Evolutionary conservation across 2,113 vertebrate genomes (phyloP).

Genomic region (Suncus etruscus): DNA sequence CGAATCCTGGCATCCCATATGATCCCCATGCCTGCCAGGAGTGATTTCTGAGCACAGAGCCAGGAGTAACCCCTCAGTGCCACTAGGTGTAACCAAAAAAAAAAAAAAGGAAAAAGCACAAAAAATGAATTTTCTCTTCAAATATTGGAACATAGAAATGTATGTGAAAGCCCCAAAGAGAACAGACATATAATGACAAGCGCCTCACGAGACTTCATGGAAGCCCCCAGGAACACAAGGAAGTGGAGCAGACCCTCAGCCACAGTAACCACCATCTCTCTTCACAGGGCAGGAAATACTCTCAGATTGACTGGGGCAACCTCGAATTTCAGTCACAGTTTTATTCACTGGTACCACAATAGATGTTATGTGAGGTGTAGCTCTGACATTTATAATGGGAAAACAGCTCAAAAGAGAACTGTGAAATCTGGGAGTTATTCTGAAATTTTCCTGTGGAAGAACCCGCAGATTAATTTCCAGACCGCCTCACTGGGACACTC

Average conservation of each 20-base stretch:
- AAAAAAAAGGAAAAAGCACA: not conserved
- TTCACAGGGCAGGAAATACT: not conserved
- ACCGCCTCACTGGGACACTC: not conserved
- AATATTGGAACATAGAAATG: constrained; percentile 31
- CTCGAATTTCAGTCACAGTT: not conserved
- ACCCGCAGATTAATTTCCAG: not conserved
- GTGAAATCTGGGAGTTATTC: constrained; percentile 23
- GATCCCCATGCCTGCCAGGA: too few relatives aligned
- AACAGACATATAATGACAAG: not conserved
- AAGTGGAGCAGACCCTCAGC: not conserved
- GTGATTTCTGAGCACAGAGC: too few relatives aligned
- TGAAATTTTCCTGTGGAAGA: not conserved
- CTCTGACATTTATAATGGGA: too few relatives aligned
- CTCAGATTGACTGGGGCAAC: not conserved
- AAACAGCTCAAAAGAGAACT: constrained; percentile 21
- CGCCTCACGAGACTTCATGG: not conserved
- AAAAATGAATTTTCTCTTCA: constrained; percentile 41
- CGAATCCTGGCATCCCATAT: too few relatives aligned
- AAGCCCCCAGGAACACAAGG: too few relatives aligned
- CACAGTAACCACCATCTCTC: not conserved
- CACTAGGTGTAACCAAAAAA: too few relatives aligned
- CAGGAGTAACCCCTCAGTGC: too few relatives aligned
- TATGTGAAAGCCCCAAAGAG: not conserved
- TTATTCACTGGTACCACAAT: not conserved
- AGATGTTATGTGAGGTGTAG: too few relatives aligned